phyloP scores from a whole-genome alignment of 23 tunicate genomes.

The Phallusia fumigata region DNA sequence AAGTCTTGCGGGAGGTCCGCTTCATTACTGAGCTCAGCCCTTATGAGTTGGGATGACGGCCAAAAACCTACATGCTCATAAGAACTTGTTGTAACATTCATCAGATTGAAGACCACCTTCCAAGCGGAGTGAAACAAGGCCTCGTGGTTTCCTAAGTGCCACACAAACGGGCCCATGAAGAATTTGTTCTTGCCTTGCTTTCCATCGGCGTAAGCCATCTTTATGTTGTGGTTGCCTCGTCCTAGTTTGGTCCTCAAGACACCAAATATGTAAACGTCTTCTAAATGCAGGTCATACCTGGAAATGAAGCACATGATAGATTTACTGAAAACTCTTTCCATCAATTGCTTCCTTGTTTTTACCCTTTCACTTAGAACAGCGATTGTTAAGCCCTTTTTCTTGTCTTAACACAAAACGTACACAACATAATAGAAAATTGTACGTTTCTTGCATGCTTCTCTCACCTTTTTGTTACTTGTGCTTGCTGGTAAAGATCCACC shows the following conservation, averaged over 20 bases:
- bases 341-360: no score
- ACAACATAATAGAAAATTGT: no score
- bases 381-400: no score
- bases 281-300: constrained; percentile 48
- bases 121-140: neutral
- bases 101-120: neutral
- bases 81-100: neutral
- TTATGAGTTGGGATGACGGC: neutral
- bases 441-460: no score
- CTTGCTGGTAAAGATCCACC: constrained; percentile 39
- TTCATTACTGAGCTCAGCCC: neutral
- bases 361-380: no score
- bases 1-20: neutral
- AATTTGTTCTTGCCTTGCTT: neutral
- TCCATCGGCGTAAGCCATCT: neutral
- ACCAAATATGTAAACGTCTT: constrained; percentile 69
- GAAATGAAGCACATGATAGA: no score
- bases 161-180: neutral
- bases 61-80: neutral
- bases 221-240: constrained; percentile 5
- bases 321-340: no score
- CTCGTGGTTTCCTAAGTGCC: neutral
- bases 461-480: constrained; percentile 44
- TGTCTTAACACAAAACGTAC: no score
- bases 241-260: constrained; percentile 41